These are phyloP conservation scores for Macroramphosus scolopax DNA, from an alignment of 2,797 vertebrate species.

Conservation along the genomic window DNA sequence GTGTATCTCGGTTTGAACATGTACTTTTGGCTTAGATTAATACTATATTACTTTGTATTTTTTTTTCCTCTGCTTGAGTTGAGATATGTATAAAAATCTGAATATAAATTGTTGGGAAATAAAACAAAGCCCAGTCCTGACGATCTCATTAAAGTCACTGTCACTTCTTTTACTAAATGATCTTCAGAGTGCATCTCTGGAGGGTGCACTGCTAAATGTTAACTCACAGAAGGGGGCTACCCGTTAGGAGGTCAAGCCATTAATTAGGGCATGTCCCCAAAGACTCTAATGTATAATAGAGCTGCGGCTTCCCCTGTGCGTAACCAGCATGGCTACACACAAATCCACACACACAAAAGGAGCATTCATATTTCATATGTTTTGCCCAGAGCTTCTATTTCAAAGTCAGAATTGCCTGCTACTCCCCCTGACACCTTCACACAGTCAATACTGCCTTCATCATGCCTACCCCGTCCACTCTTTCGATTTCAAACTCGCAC, in stretches of 20 bases:
- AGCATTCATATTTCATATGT: conserved; percentile 65
- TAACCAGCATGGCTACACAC: conserved; percentile 51
- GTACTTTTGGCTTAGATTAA: conserved; percentile 54
- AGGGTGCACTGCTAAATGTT: conserved; percentile 77
- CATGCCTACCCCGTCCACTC: conserved; percentile 12
- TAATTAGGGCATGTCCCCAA: conserved; percentile 78
- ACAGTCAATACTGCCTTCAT: too few relatives aligned
- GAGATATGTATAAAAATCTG: conserved; percentile 63
- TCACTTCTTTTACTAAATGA: conserved; percentile 66
- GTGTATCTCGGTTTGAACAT: conserved; percentile 47
- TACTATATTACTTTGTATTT: conserved; percentile 61
- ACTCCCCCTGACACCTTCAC: conserved; percentile 24
- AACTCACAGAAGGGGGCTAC: conserved; percentile 74
- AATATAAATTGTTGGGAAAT: conserved; percentile 71
- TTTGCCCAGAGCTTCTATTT: conserved; percentile 62
- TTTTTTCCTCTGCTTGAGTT: conserved; percentile 50
- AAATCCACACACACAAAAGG: conserved; percentile 34
- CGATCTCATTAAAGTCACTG: conserved; percentile 70
- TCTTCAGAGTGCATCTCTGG: conserved; percentile 69
- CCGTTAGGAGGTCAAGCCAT: conserved; percentile 77
- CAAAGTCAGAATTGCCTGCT: conserved; percentile 52
- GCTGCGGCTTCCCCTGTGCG: conserved; percentile 63
- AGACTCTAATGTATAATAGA: conserved; percentile 71
- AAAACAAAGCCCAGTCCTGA: conserved; percentile 60
- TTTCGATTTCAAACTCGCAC: conserved; percentile 18